These are phyloP conservation scores for Frankliniella intonsa DNA, from an alignment of 2,888 invertebrate genomes.

Conservation along the genomic window DNA sequence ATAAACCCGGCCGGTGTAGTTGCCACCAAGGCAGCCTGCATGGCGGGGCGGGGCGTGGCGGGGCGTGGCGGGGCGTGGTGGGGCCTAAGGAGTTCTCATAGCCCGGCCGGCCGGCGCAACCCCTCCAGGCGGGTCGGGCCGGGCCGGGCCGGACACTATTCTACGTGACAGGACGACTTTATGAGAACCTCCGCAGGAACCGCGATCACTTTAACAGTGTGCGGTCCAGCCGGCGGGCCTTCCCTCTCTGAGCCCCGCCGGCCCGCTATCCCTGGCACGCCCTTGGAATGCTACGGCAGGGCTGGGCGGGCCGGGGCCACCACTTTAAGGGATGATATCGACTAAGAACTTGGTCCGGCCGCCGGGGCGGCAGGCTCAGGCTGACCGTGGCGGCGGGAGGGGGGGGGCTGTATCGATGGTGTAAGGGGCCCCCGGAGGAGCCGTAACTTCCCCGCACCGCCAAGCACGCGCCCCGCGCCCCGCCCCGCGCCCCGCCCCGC, in stretches of 20 bases:
- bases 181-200: too few species aligned
- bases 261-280: too few species aligned
- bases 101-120: too few species aligned
- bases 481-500: neutral
- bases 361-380: neutral
- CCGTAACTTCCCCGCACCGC: neutral
- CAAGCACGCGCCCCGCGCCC: neutral
- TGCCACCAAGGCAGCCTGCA: neutral
- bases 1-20: too few species aligned
- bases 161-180: too few species aligned
- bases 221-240: too few species aligned
- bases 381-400: neutral
- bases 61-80: neutral
- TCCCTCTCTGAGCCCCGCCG: too few species aligned
- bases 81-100: neutral
- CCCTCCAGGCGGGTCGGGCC: too few species aligned
- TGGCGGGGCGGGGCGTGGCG: neutral
- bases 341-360: neutral
- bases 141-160: too few species aligned
- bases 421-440: neutral
- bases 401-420: neutral
- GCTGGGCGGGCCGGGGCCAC: neutral
- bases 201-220: too few species aligned
- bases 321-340: slow-evolving; percentile 10
- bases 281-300: too few species aligned